phyloP scores from a whole-genome alignment of 2,888 invertebrate species.

The Theodoxus fluviatilis region DNA sequence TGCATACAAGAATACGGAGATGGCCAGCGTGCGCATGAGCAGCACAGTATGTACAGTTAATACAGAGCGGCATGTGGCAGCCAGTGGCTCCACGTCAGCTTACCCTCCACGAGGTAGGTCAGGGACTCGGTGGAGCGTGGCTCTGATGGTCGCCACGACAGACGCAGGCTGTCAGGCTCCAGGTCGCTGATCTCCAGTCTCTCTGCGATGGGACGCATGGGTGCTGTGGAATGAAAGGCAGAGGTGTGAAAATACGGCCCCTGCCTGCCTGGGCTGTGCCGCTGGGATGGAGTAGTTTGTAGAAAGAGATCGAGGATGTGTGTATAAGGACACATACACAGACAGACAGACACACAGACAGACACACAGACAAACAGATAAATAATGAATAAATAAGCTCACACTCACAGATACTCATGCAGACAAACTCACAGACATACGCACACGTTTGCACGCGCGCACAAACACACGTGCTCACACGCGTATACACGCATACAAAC shows the following conservation, averaged over 20 bases:
- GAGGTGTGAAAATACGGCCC: no score
- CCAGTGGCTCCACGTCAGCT: no score
- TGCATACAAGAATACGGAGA: no score
- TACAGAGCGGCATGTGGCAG: no score
- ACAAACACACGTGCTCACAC: neutral
- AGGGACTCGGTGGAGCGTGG: constrained; percentile 36
- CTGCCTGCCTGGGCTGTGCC: no score
- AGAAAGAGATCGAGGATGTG: no score
- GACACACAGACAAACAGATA: neutral
- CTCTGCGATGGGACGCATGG: constrained; percentile 38
- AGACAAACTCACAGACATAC: neutral
- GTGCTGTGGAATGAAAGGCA: constrained; percentile 30
- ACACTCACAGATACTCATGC: neutral
- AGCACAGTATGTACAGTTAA: no score
- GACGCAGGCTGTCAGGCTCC: constrained; percentile 42
- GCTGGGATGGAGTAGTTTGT: no score
- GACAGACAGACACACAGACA: constrained; percentile 8
- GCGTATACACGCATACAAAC: neutral
- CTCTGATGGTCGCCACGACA: constrained; percentile 50
- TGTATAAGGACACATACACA: neutral
- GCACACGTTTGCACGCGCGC: neutral
- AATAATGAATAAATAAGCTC: neutral
- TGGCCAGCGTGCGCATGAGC: no score
- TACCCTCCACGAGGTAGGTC: constrained; percentile 52
- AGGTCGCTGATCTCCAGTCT: constrained; percentile 32